A percentile compares a stretch with the other conserved stretches of the same genome.
These are phyloP conservation scores for Neotoma lepida DNA, from an alignment of 2,113 vertebrate species.

Conservation along the genomic window DNA sequence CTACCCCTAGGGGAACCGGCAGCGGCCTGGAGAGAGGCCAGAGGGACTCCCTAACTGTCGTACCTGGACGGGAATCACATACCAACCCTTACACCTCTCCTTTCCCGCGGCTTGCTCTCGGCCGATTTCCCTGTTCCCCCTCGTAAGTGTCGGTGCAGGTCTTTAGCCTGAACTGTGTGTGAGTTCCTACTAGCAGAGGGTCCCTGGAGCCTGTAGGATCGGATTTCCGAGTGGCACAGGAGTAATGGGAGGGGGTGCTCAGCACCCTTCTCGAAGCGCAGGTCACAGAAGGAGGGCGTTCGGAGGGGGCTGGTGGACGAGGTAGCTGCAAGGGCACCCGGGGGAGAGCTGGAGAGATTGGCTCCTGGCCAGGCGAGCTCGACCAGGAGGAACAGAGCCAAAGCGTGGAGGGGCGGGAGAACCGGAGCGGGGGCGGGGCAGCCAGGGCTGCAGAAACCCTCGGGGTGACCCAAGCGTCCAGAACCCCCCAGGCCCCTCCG, in stretches of 20 bases:
- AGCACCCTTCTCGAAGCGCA: conserved; percentile 23
- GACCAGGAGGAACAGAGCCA: conserved; percentile 27
- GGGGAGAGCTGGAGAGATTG: conserved; percentile 69
- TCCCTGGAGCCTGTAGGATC: background rate
- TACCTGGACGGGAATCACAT: conserved; percentile 61
- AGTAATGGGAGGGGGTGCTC: background rate
- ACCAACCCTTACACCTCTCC: conserved; percentile 28
- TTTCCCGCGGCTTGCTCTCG: background rate
- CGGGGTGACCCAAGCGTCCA: conserved; percentile 71
- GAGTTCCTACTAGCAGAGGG: conserved; percentile 11
- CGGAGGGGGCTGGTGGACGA: conserved; percentile 52
- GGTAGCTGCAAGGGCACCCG: conserved; percentile 75
- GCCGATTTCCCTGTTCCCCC: conserved; percentile 25
- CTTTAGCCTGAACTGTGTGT: background rate
- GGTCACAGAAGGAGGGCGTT: conserved; percentile 57
- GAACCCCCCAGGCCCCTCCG: conserved; percentile 61
- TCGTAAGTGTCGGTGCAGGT: conserved; percentile 10
- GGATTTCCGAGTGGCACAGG: conserved; percentile 10
- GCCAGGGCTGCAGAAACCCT: conserved; percentile 67
- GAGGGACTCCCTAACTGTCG: conserved; percentile 44
- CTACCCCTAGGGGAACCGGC: background rate
- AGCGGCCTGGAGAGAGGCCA: background rate
- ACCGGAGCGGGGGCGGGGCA: conserved; percentile 59
- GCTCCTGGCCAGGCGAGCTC: conserved; percentile 51
- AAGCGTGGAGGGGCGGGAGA: conserved; percentile 55